Evolutionary conservation across 2,113 vertebrate genomes (phyloP).

Genomic region (Physeter macrocephalus): DNA sequence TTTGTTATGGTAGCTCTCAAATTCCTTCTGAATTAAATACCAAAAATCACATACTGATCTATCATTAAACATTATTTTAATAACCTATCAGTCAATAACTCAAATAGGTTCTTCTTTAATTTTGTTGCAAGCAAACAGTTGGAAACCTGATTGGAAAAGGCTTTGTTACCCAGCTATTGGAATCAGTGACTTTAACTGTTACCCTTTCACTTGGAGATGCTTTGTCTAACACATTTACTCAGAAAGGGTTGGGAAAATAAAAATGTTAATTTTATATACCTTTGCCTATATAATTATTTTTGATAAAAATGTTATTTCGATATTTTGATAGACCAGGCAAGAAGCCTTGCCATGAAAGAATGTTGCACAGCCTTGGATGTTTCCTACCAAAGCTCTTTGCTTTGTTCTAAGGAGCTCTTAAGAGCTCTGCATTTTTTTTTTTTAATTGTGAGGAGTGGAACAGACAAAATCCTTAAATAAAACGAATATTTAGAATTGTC

Average conservation of each 20-base stretch:
- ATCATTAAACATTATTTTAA: conserved; percentile 34
- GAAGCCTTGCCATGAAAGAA: neutral
- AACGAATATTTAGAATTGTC: neutral
- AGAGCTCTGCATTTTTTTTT: neutral
- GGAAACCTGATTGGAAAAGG: neutral
- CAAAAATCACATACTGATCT: neutral
- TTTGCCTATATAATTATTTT: neutral
- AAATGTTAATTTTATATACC: conserved; percentile 1
- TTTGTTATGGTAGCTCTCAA: neutral
- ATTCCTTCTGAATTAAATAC: conserved; percentile 3
- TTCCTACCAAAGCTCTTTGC: neutral
- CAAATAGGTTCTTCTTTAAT: neutral
- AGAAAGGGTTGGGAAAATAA: neutral
- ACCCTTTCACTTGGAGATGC: neutral
- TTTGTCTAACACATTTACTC: neutral
- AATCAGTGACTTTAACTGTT: neutral
- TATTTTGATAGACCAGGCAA: neutral
- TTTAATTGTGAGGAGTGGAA: neutral
- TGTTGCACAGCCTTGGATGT: neutral
- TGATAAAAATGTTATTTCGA: neutral
- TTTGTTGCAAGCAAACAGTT: conserved; percentile 23
- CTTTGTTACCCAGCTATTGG: neutral
- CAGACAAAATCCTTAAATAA: neutral
- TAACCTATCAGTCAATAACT: neutral
- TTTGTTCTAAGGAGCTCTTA: neutral